Evolutionary conservation across 2,113 vertebrate species (phyloP), one percentile per base, ranked within the genome.

Genomic region (Tringa solitaria): DNA sequence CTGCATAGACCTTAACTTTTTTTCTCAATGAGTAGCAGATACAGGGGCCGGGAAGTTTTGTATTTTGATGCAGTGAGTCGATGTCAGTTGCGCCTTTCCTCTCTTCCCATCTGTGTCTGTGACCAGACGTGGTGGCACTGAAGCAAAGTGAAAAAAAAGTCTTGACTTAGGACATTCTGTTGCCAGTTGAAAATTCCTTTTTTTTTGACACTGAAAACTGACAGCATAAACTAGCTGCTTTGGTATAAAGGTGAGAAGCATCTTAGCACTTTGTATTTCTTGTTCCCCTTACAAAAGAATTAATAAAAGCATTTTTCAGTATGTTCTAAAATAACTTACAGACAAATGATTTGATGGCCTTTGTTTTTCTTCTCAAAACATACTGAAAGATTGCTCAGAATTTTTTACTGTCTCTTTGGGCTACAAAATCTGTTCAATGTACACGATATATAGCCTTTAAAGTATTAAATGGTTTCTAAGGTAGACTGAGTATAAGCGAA

Each of bases 11-110:
- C 6, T 14, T 7, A 19, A 26, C 30, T 15, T 20, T n/a, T 35
- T 35, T 39, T 48, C 26, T 14, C 17, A 4, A 2, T 1, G 12
- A 8, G 7, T 4, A 10, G 8, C 2, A 14, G 32, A 18, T 37
- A 26, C 57, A 21, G 51, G 15, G 8, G 18, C 18, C 1, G 1
- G 26, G 14, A 9, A 21, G 45, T 9, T 77, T 39, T 46, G 23
- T 14, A 1, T 56, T n/a, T 43, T 21, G n/a, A 21, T 22, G 4
- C 3, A 15, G 67, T 2, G 1, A 12, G 26, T 19, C 0, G 6
- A 18, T 41, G 12, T 22, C 35, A 1, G 20, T 5, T 1, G 0
- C 37, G 53, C 53, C 60, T 28, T 43, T 48, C 51, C 37, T n/a
- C 14, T 27, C 41, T 22, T 24, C 33, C 63, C 9, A 8, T 3